A percentile compares a stretch with the other conserved stretches of the same genome.
Conservation (phyloP, 2,797 vertebrate genomes). For the Limnodromus scolopaceus region DNA sequence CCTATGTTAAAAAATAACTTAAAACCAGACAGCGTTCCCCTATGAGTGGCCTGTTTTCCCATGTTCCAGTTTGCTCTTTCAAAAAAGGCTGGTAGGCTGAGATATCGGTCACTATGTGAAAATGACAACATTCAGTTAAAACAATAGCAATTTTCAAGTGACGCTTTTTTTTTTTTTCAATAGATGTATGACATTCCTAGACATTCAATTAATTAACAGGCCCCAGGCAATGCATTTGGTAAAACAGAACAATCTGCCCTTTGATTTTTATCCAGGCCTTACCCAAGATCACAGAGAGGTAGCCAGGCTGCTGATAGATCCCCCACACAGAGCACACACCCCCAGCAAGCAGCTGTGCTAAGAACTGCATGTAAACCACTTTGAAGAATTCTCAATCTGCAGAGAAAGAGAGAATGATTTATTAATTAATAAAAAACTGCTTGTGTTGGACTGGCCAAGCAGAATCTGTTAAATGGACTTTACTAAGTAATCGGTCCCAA, state of each 20-base stretch:
- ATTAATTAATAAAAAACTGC: slow-evolving; percentile 16
- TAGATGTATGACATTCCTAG: slow-evolving; percentile 69
- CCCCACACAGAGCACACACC: slow-evolving; percentile 50
- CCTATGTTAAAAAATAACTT: slow-evolving; percentile 45
- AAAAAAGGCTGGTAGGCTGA: slow-evolving; percentile 31
- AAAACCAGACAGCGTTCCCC: slow-evolving; percentile 20
- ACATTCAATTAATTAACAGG: slow-evolving; percentile 66
- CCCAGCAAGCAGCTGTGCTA: slow-evolving; percentile 61
- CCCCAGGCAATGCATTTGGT: slow-evolving; percentile 63
- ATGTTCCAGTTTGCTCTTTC: slow-evolving; percentile 55
- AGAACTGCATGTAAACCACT: slow-evolving; percentile 16
- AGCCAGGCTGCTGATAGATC: slow-evolving; percentile 65
- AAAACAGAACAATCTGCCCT: slow-evolving; percentile 69
- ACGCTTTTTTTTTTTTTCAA: slow-evolving; percentile 39
- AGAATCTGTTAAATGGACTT: background rate
- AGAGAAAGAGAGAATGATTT: slow-evolving; percentile 11
- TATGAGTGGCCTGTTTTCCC: slow-evolving; percentile 26
- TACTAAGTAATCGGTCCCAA: background rate
- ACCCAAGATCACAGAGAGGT: slow-evolving; percentile 69
- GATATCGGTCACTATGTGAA: slow-evolving; percentile 58
- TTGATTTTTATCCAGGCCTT: slow-evolving; percentile 69
- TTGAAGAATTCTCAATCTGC: slow-evolving; percentile 47
- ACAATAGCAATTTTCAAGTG: slow-evolving; percentile 68
- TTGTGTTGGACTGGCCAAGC: background rate
- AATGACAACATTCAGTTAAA: slow-evolving; percentile 65